Base-by-base conservation (phyloP, 2,797 vertebrate genomes). In the Acanthurus lineatus region DNA sequence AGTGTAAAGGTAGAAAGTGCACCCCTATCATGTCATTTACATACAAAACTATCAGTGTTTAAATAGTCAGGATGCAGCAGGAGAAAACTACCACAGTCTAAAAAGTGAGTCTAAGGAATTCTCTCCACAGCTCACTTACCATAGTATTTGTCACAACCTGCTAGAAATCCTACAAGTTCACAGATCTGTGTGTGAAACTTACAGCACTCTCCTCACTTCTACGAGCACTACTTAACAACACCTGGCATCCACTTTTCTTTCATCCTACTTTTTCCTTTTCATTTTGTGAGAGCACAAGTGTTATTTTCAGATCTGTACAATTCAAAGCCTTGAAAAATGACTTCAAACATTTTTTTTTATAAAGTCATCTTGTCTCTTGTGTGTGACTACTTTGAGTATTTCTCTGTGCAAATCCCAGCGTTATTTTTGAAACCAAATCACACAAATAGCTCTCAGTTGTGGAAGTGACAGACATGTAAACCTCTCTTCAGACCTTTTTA, bases 391-490 rank as follows among this genome's bases (percentile, higher is more conserved):
- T 60, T 68, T 62, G 57, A 32, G 38, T 69, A 22, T 73, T 65
- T 75, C 64, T 79, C 78, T 63, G 51, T 73, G 22, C 0, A 0
- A 60, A 72, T 65, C 49, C 0, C 0, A 66, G n/a, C 2, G 6
- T 72, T 79, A 62, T 69, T 77, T 83, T 49, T 73, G 40, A 81
- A 67, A 77, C 59, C 44, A 35, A 62, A 77, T 62, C 51, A 71
- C 60, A 60, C 6, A 25, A 73, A 60, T 38, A 49, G 40, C 48
- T 86, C 28, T 60, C 7, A 0, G 32, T 51, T 61, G 57, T 61
- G 59, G n/a, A 38, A 14, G 19, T 75, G 61, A 72, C 3, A 35
- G 56, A 81, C 20, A 3, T 60, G 48, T 42, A 56, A 54, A 56
- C 10, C 32, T 48, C 5, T 57, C 17, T 53, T 20, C n/a, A 59